Conservation (phyloP, 2,113 vertebrate genomes). For the Isurus oxyrinchus region DNA sequence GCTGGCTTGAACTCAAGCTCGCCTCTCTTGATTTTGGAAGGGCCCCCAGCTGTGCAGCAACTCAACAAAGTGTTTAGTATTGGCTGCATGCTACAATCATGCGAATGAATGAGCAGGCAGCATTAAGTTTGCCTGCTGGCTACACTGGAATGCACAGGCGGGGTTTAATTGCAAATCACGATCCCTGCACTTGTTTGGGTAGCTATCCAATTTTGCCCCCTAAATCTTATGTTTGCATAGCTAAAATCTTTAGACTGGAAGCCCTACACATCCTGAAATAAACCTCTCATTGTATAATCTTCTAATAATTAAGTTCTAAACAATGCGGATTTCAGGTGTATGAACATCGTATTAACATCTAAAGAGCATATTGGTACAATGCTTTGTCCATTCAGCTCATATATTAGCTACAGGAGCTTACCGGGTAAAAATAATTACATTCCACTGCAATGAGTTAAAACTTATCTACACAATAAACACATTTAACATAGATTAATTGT, state of each 20-base stretch:
- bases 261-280: not conserved
- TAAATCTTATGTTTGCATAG: no score
- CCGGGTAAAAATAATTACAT: slow-evolving; percentile 4
- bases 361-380: not conserved
- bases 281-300: not conserved
- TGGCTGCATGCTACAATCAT: no score
- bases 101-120: no score
- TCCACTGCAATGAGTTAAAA: not conserved
- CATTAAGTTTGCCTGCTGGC: no score
- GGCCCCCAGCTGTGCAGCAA: no score
- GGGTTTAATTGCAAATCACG: no score
- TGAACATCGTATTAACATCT: not conserved
- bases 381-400: not conserved
- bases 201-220: no score
- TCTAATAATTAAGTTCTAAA: slow-evolving; percentile 16
- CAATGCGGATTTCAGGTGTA: not conserved
- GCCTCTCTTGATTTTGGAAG: no score
- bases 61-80: no score
- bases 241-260: not conserved
- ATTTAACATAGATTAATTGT: not conserved
- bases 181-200: no score
- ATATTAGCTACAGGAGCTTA: not conserved
- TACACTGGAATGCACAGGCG: no score
- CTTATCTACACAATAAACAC: not conserved
- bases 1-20: not conserved